phyloP scores from a whole-genome alignment of 2,113 vertebrate genomes.

The Heterocephalus glaber region DNA sequence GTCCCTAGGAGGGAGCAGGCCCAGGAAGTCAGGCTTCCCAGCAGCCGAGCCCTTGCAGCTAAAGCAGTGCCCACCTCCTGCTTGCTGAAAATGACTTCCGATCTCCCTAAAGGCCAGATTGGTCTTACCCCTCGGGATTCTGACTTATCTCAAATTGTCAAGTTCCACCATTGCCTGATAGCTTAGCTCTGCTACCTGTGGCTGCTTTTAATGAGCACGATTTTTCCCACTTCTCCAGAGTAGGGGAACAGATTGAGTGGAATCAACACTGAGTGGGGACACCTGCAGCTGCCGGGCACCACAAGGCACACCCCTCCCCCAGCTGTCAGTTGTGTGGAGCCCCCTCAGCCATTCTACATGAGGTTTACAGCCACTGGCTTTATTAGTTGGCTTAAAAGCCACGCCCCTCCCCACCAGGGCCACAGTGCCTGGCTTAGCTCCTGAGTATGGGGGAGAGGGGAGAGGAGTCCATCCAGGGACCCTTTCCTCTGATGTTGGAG shows the following conservation, averaged over 20 bases:
- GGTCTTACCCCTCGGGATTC: neutral
- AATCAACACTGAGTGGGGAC: neutral
- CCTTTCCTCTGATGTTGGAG: neutral
- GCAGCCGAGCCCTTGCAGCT: neutral
- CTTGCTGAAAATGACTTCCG: neutral
- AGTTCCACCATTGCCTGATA: neutral
- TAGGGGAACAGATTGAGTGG: neutral
- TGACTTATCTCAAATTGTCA: neutral
- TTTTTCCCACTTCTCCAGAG: neutral
- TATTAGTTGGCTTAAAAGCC: neutral
- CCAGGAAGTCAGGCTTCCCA: neutral
- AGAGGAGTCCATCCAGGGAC: neutral
- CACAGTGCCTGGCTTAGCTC: neutral
- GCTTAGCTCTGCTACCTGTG: neutral
- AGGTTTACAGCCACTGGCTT: neutral
- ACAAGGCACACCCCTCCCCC: neutral
- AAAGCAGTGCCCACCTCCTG: neutral
- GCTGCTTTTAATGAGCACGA: neutral
- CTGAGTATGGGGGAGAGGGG: no score
- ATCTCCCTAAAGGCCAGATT: conserved; percentile 15
- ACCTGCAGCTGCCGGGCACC: neutral
- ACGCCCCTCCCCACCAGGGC: fast-evolving
- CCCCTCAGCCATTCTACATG: no score
- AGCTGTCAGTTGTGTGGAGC: neutral
- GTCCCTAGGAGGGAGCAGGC: neutral